Evolutionary conservation across 2,888 invertebrate species (phyloP).

Genomic region (Caprella mutica): DNA sequence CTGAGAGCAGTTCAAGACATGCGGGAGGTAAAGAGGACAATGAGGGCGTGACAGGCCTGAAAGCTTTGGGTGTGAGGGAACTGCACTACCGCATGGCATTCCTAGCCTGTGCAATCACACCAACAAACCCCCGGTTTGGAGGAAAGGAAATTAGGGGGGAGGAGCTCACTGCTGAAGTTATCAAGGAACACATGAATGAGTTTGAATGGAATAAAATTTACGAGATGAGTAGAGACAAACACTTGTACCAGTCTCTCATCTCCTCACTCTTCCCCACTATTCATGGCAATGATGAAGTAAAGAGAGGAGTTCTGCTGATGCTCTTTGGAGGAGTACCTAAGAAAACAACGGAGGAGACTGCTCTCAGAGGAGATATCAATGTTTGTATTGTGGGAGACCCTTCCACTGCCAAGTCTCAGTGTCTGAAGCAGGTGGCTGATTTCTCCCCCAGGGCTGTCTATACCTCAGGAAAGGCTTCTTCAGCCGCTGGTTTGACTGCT

Average conservation of each 20-base stretch:
- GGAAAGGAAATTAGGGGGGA: slow-evolving; percentile 64
- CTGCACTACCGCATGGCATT: slow-evolving; percentile 81
- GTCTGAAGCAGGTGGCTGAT: slow-evolving; percentile 83
- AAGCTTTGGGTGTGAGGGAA: slow-evolving; percentile 74
- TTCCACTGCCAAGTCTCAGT: slow-evolving; percentile 94
- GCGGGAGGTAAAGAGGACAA: slow-evolving; percentile 48
- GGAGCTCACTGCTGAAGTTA: slow-evolving; percentile 78
- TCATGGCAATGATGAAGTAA: slow-evolving; percentile 94
- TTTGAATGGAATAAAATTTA: slow-evolving; percentile 90
- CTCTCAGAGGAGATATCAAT: slow-evolving; percentile 90
- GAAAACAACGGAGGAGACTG: slow-evolving; percentile 77
- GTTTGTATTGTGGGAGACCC: slow-evolving; percentile 98
- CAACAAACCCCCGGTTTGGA: slow-evolving; percentile 73
- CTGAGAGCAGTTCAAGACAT: slow-evolving; percentile 65
- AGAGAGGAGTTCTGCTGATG: slow-evolving; percentile 73
- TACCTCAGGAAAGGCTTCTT: slow-evolving; percentile 96
- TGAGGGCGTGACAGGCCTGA: slow-evolving; percentile 77
- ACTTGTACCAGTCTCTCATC: slow-evolving; percentile 76
- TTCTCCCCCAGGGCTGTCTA: slow-evolving; percentile 94
- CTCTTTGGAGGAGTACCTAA: slow-evolving; percentile 95
- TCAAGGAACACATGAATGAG: slow-evolving; percentile 87
- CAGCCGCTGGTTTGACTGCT: slow-evolving; percentile 95
- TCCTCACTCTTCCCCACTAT: slow-evolving; percentile 88
- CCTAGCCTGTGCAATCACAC: slow-evolving; percentile 65
- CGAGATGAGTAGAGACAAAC: slow-evolving; percentile 88